Evolutionary conservation across 2,888 invertebrate species (phyloP).

Genomic region (Drosophila colorata): DNA sequence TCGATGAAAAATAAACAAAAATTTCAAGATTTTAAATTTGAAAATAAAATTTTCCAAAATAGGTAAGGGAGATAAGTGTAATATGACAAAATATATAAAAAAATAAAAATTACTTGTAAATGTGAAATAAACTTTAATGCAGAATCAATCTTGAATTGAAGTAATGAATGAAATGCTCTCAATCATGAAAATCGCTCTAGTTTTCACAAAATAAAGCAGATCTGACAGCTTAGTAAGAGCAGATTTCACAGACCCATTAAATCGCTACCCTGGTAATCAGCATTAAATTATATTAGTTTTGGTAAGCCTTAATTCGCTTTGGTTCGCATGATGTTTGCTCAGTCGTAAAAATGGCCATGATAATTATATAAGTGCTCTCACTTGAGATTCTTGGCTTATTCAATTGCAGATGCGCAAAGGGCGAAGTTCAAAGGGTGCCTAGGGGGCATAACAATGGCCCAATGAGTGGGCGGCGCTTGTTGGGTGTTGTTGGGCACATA

Average conservation of each 20-base stretch:
- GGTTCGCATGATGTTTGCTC: neutral
- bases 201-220: neutral
- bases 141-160: neutral
- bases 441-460: too few species aligned
- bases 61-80: too few species aligned
- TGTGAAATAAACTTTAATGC: neutral
- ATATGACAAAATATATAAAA: too few species aligned
- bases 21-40: too few species aligned
- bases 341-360: constrained; percentile 9
- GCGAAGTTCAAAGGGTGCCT: neutral
- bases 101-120: neutral
- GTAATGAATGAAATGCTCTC: neutral
- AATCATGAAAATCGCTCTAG: neutral
- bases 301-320: constrained; percentile 19
- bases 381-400: constrained; percentile 28
- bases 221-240: neutral
- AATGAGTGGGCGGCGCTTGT: constrained; percentile 1
- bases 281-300: constrained; percentile 4
- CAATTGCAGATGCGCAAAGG: constrained; percentile 29
- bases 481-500: constrained; percentile 10
- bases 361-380: constrained; percentile 46
- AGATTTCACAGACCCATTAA: neutral
- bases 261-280: neutral
- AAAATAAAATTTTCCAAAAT: neutral
- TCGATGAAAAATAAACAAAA: too few species aligned